Evolutionary conservation across 1,140 invertebrate genomes (phyloP).

Genomic region (Meloidogyne exigua): DNA sequence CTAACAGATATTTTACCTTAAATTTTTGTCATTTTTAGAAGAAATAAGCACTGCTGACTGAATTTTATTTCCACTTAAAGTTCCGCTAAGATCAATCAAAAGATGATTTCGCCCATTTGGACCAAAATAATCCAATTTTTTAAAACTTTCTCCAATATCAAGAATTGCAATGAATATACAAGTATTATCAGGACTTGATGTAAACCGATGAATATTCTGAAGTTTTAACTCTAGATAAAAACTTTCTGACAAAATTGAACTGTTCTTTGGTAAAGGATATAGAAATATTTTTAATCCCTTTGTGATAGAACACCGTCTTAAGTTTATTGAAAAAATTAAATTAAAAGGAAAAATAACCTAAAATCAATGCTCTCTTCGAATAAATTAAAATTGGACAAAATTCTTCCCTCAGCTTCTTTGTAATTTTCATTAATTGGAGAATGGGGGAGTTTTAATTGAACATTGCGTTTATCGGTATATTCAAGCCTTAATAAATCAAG

Average conservation of each 20-base stretch:
- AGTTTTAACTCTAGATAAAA: constrained; percentile 34
- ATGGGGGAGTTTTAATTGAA: constrained; percentile 49
- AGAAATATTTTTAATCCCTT: not conserved
- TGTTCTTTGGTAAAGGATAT: not conserved
- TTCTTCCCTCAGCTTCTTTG: constrained; percentile 7
- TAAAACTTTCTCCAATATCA: not conserved
- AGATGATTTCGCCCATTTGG: constrained; percentile 41
- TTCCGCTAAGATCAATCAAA: constrained; percentile 23
- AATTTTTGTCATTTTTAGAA: not conserved
- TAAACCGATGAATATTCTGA: constrained; percentile 17
- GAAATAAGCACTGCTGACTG: not conserved
- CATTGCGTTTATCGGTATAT: constrained; percentile 51
- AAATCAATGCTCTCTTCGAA: constrained; percentile 8
- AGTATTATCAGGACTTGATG: constrained; percentile 33
- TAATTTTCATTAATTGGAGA: constrained; percentile 33
- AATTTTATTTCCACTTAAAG: not conserved
- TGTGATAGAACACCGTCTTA: constrained; percentile 55
- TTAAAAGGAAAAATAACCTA: constrained; percentile 7
- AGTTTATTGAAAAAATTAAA: constrained; percentile 25
- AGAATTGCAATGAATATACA: constrained; percentile 51
- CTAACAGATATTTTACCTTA: too few relatives aligned
- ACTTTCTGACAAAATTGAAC: constrained; percentile 5
- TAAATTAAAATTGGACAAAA: constrained; percentile 37
- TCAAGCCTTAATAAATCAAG: constrained; percentile 36
- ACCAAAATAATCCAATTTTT: constrained; percentile 32